These are phyloP conservation scores for Saccostrea cuccullata DNA, from an alignment of 1,140 invertebrate species.

Conservation along the genomic window DNA sequence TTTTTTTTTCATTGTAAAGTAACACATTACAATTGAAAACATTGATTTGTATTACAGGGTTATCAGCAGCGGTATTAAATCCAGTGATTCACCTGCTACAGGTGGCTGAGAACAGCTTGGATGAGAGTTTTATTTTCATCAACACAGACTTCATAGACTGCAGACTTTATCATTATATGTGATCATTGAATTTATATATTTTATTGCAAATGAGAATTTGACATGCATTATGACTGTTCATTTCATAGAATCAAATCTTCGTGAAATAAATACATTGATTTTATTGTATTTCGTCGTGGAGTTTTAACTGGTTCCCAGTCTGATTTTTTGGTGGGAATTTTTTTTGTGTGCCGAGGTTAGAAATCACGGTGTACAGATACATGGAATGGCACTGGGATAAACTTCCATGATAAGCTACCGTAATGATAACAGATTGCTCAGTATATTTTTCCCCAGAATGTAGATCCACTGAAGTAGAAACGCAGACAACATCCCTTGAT, in stretches of 20 bases:
- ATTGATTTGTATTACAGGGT: neutral
- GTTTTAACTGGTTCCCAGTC: neutral
- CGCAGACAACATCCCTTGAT: neutral
- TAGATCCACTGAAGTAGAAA: neutral
- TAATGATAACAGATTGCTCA: no score
- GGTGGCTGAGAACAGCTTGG: neutral
- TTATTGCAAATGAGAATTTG: neutral
- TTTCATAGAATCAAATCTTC: neutral
- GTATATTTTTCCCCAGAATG: no score
- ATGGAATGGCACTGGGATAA: no score
- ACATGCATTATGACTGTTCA: neutral
- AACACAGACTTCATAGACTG: neutral
- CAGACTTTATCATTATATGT: neutral
- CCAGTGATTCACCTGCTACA: slow-evolving; percentile 25
- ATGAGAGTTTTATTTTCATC: neutral
- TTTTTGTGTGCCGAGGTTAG: no score
- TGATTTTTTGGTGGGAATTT: neutral
- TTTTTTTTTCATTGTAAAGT: neutral
- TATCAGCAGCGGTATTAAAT: neutral
- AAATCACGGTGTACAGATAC: no score
- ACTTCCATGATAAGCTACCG: no score
- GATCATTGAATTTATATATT: neutral
- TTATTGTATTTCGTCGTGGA: neutral
- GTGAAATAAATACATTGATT: neutral
- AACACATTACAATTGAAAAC: neutral